Evolutionary conservation across 2,797 vertebrate species (phyloP).

Genomic region (Aulostomus chinensis): DNA sequence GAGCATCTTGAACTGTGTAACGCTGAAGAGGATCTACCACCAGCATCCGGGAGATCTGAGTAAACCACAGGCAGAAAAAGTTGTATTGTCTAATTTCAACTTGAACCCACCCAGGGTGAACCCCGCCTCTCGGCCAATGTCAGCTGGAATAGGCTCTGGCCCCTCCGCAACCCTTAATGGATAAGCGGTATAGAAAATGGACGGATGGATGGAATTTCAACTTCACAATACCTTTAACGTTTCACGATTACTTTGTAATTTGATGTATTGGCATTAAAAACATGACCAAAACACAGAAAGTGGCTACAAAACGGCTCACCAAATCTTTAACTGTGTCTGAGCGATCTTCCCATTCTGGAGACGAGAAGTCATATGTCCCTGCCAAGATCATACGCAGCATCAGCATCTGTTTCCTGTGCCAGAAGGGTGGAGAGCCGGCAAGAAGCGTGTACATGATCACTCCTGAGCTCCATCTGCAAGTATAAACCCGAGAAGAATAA

Average conservation of each 20-base stretch:
- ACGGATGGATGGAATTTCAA: no score
- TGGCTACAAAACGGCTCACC: constrained; percentile 70
- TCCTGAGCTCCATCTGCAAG: constrained; percentile 92
- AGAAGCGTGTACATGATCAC: constrained; percentile 98
- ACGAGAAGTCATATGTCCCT: constrained; percentile 88
- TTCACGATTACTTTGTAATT: no score
- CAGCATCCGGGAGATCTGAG: constrained; percentile 91
- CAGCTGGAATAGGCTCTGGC: no score
- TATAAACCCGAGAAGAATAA: not conserved
- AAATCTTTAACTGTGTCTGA: constrained; percentile 97
- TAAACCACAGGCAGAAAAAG: no score
- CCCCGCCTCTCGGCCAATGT: no score
- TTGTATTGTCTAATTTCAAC: not conserved
- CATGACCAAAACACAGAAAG: no score
- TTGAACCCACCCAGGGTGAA: no score
- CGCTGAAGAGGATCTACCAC: constrained; percentile 87
- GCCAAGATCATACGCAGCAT: constrained; percentile 97
- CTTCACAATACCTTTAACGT: no score
- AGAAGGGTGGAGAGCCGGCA: constrained; percentile 96
- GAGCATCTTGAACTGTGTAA: constrained; percentile 84
- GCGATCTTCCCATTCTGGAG: constrained; percentile 95
- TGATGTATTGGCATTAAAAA: no score
- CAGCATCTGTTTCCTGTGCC: constrained; percentile 98
- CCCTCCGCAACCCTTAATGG: no score
- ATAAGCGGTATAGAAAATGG: no score